phyloP scores from a whole-genome alignment of 2,113 vertebrate species.

The Trematomus loennbergii region DNA sequence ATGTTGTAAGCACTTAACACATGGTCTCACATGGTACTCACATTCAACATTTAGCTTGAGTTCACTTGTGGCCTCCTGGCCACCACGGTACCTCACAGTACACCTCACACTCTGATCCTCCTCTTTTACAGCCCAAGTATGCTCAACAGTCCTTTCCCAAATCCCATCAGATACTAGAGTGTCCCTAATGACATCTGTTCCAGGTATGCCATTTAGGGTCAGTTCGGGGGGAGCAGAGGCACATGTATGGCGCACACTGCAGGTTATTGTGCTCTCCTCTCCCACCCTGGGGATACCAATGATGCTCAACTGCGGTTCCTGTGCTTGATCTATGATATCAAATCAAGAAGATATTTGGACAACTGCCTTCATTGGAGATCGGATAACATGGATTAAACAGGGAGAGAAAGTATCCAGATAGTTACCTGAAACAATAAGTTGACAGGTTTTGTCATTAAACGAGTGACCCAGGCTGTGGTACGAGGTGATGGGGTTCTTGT shows the following conservation, averaged over 20 bases:
- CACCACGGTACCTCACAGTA: constrained; percentile 49
- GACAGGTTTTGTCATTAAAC: constrained; percentile 62
- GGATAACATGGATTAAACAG: background rate
- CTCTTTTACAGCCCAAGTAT: constrained; percentile 57
- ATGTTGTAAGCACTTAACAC: background rate
- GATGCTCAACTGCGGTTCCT: constrained; percentile 60
- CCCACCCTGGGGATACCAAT: constrained; percentile 60
- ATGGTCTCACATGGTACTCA: constrained; percentile 41
- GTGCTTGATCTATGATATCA: constrained; percentile 53
- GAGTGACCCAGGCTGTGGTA: constrained; percentile 37
- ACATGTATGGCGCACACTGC: constrained; percentile 66
- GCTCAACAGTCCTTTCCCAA: constrained; percentile 62
- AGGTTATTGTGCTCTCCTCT: constrained; percentile 62
- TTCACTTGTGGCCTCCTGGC: constrained; percentile 46
- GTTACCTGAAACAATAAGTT: constrained; percentile 64
- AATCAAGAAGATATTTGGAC: background rate
- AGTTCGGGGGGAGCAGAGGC: constrained; percentile 50
- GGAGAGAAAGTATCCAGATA: background rate
- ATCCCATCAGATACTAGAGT: constrained; percentile 48
- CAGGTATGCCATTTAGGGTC: constrained; percentile 24
- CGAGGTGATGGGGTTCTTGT: constrained; percentile 57
- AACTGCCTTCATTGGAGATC: background rate
- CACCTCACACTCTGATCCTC: constrained; percentile 61
- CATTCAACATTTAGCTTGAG: constrained; percentile 66
- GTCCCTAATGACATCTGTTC: background rate